These are phyloP conservation scores for Paracyclopina nana DNA, from an alignment of 1,140 invertebrate species.

Conservation along the genomic window DNA sequence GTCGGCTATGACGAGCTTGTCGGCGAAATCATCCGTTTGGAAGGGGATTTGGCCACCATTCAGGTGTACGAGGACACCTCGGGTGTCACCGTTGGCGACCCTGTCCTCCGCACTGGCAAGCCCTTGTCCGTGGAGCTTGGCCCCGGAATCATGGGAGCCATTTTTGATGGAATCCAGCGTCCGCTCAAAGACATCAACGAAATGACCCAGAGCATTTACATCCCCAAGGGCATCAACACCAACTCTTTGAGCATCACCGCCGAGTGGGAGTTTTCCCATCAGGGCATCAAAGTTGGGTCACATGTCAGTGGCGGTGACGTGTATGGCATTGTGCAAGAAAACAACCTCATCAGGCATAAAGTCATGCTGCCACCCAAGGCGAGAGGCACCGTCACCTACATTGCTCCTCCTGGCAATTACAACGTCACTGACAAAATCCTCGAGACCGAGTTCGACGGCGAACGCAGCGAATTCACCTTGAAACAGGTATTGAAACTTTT, in stretches of 20 bases:
- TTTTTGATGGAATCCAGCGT: conserved; percentile 97
- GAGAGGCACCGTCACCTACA: conserved; percentile 85
- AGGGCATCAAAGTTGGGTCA: conserved; percentile 58
- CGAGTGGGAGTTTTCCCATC: conserved; percentile 82
- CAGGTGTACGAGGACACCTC: conserved; percentile 99
- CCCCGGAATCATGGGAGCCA: conserved; percentile 96
- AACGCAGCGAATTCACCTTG: conserved; percentile 75
- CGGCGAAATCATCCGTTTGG: conserved; percentile 96
- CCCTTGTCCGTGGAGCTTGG: conserved; percentile 94
- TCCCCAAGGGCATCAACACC: conserved; percentile 93
- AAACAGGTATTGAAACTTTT: conserved; percentile 79
- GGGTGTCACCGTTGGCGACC: conserved; percentile 97
- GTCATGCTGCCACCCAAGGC: conserved; percentile 80
- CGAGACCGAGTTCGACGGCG: conserved; percentile 96
- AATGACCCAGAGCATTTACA: conserved; percentile 87
- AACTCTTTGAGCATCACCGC: conserved; percentile 60
- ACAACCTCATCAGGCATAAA: conserved; percentile 89
- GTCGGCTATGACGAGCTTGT: conserved; percentile 95
- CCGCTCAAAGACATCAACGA: conserved; percentile 91
- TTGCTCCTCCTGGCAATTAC: conserved; percentile 87
- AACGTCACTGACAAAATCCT: conserved; percentile 81
- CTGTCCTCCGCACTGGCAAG: conserved; percentile 91
- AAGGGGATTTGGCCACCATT: conserved; percentile 98
- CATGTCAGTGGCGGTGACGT: conserved; percentile 96
- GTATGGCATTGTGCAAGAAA: conserved; percentile 88